Conservation (phyloP, 1,140 invertebrate genomes). For the Uloborus diversus region DNA sequence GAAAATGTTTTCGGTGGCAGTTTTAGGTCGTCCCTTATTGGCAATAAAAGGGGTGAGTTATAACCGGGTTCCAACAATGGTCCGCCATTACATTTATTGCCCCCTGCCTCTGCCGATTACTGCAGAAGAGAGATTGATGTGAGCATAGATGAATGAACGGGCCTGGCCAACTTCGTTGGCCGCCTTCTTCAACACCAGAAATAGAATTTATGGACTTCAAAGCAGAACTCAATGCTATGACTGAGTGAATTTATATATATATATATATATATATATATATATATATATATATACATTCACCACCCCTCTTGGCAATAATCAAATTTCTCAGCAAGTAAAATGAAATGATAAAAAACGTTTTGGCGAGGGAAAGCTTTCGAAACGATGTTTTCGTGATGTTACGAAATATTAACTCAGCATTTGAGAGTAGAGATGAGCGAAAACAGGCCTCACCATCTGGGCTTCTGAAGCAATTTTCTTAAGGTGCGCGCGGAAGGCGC, state of each 20-base stretch:
- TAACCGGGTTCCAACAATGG: slow-evolving; percentile 49
- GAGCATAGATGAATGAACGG: slow-evolving; percentile 42
- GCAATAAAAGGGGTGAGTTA: slow-evolving; percentile 55
- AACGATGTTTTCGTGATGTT: too few species aligned
- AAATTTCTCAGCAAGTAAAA: not conserved
- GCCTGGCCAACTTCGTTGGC: slow-evolving; percentile 5
- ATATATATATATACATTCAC: not conserved
- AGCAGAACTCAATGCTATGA: slow-evolving; percentile 22
- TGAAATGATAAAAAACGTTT: too few species aligned
- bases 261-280: not conserved
- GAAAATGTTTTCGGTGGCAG: slow-evolving; percentile 55
- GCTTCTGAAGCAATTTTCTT: too few species aligned
- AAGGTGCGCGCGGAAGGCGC: too few species aligned
- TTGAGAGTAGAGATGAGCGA: not conserved
- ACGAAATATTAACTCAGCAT: not conserved
- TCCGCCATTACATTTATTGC: slow-evolving; percentile 54
- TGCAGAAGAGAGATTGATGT: slow-evolving; percentile 38
- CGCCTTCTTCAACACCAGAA: slow-evolving; percentile 7
- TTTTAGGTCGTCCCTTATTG: slow-evolving; percentile 56
- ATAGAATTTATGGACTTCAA: slow-evolving; percentile 47
- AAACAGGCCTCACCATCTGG: not conserved
- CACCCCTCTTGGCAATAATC: too few species aligned
- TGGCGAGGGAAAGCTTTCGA: too few species aligned
- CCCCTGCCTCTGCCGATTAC: slow-evolving; percentile 7
- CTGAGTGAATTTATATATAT: not conserved